These are phyloP conservation scores for Lontra canadensis DNA, from an alignment of 2,113 vertebrate species.

Conservation along the genomic window DNA sequence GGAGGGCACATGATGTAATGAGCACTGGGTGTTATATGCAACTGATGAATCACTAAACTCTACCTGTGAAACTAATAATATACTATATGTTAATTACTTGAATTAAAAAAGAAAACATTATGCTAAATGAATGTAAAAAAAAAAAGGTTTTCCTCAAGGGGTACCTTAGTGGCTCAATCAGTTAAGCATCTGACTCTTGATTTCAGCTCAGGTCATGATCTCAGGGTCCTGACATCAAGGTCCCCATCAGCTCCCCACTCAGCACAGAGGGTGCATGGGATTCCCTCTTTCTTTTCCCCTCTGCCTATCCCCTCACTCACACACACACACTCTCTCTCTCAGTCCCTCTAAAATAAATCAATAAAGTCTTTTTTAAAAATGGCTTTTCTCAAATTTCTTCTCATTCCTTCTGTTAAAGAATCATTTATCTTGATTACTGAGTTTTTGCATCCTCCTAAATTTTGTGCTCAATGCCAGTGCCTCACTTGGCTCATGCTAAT, in stretches of 20 bases:
- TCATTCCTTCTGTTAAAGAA: neutral
- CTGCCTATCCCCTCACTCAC: neutral
- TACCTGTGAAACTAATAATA: neutral
- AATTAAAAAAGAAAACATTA: neutral
- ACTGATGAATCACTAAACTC: neutral
- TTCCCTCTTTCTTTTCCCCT: neutral
- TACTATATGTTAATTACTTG: neutral
- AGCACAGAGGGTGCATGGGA: neutral
- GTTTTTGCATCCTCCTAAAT: neutral
- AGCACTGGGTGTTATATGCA: neutral
- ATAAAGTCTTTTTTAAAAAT: neutral
- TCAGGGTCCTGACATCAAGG: neutral
- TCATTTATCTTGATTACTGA: neutral
- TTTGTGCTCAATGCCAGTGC: neutral
- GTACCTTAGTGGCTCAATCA: neutral
- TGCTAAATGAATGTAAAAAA: neutral
- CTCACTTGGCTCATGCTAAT: neutral
- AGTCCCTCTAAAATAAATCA: neutral
- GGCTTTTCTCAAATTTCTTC: neutral
- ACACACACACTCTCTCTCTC: neutral
- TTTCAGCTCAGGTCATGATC: neutral
- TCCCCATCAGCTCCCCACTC: neutral
- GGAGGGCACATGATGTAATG: neutral
- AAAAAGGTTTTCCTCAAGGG: neutral
- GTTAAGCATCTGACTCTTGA: neutral